Percentiles rank a stretch among this genome's conserved stretches.
phyloP scores from a whole-genome alignment of 2,888 invertebrate genomes.

The Drosophila infuscata region DNA sequence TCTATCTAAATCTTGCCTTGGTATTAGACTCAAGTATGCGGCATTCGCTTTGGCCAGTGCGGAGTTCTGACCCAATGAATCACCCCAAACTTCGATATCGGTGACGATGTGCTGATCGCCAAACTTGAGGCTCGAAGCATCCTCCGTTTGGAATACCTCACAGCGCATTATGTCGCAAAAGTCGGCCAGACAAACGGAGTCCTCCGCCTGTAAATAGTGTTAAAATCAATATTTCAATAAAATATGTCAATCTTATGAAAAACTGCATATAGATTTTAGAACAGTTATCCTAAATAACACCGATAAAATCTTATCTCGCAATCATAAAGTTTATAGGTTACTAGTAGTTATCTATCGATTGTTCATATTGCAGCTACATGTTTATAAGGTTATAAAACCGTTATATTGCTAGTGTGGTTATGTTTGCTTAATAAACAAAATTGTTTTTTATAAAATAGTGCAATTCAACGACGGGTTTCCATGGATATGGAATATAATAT shows the following conservation, averaged over 20 bases:
- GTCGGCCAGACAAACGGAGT: conserved; percentile 96
- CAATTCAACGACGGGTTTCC: neutral
- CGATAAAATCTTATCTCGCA: neutral
- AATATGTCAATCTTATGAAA: neutral
- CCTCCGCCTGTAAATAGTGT: conserved; percentile 89
- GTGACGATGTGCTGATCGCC: conserved; percentile 90
- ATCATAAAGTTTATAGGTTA: neutral
- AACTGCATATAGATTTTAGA: neutral
- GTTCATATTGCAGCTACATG: neutral
- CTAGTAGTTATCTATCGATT: neutral
- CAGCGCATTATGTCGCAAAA: conserved; percentile 98
- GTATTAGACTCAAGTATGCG: conserved; percentile 84
- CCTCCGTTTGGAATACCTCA: conserved; percentile 92
- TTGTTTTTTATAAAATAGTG: neutral
- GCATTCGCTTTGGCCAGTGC: conserved; percentile 85
- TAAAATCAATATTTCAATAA: neutral
- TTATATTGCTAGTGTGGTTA: neutral
- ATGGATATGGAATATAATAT: neutral
- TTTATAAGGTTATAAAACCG: neutral
- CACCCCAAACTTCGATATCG: conserved; percentile 94
- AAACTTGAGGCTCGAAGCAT: conserved; percentile 87
- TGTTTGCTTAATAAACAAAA: neutral
- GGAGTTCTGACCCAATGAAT: conserved; percentile 87
- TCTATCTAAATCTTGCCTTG: conserved; percentile 68
- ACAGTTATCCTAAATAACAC: neutral